Evolutionary conservation across 2,888 invertebrate species (phyloP).

Genomic region (Laothoe populi): DNA sequence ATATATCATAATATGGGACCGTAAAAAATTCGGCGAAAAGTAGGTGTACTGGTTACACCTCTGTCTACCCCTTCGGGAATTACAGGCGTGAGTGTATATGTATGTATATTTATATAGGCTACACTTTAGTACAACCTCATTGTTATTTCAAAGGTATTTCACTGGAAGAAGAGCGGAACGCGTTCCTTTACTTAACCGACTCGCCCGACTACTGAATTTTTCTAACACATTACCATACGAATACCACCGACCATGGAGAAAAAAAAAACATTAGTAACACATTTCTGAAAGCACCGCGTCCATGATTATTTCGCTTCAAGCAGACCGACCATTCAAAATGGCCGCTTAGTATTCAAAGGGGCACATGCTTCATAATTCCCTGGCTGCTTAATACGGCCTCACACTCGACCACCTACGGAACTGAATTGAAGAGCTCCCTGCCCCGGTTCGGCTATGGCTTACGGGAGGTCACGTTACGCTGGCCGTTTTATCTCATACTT

Average conservation of each 20-base stretch:
- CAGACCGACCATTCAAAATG: constrained; percentile 64
- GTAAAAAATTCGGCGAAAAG: no score
- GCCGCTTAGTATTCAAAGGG: constrained; percentile 77
- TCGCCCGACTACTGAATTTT: constrained; percentile 26
- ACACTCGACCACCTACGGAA: constrained; percentile 70
- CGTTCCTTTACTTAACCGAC: neutral
- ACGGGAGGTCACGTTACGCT: constrained; percentile 53
- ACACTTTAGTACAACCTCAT: neutral
- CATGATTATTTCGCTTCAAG: constrained; percentile 39
- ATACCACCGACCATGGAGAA: constrained; percentile 46
- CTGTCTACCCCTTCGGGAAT: no score
- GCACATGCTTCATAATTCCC: constrained; percentile 81
- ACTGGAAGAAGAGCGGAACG: neutral
- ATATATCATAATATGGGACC: no score
- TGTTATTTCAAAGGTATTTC: constrained; percentile 2
- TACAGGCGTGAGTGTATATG: no score
- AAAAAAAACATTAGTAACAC: constrained; percentile 60
- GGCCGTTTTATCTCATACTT: constrained; percentile 70
- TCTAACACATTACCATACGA: constrained; percentile 61
- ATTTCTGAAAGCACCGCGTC: constrained; percentile 57
- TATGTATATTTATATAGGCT: neutral
- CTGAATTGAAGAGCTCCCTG: constrained; percentile 56
- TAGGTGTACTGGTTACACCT: no score
- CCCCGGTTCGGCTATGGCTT: constrained; percentile 29
- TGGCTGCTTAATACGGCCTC: constrained; percentile 76